Conservation (phyloP, 2,888 invertebrate genomes). For the Trissoscelio sp. region DNA sequence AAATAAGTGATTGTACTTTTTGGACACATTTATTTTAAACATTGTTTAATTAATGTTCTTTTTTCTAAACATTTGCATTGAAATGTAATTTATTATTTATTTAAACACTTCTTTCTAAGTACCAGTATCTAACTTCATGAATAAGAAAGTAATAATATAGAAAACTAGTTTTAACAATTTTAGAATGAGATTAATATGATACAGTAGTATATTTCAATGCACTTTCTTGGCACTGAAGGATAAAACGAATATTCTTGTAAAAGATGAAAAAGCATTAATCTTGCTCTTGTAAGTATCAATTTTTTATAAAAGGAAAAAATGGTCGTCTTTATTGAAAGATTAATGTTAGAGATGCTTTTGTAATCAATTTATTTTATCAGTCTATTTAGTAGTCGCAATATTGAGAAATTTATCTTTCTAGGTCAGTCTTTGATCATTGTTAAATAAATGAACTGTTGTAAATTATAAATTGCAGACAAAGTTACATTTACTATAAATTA, state of each 20-base stretch:
- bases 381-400: not conserved
- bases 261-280: constrained; percentile 16
- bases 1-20: no score
- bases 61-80: no score
- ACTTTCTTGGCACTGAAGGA: not conserved
- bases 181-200: no score
- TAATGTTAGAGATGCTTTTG: constrained; percentile 15
- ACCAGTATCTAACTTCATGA: no score
- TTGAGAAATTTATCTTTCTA: not conserved
- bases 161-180: no score
- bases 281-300: not conserved
- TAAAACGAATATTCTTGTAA: constrained; percentile 6
- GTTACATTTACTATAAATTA: no score
- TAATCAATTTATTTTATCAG: not conserved
- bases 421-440: not conserved
- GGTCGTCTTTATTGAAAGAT: constrained; percentile 3
- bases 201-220: not conserved
- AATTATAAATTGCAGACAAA: not conserved
- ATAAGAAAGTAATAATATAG: not conserved
- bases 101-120: no score
- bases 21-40: no score
- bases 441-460: not conserved
- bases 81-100: no score
- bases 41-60: no score
- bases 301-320: not conserved